Evolutionary conservation across 2,113 vertebrate species (phyloP).

Genomic region (Amphiprion ocellaris): DNA sequence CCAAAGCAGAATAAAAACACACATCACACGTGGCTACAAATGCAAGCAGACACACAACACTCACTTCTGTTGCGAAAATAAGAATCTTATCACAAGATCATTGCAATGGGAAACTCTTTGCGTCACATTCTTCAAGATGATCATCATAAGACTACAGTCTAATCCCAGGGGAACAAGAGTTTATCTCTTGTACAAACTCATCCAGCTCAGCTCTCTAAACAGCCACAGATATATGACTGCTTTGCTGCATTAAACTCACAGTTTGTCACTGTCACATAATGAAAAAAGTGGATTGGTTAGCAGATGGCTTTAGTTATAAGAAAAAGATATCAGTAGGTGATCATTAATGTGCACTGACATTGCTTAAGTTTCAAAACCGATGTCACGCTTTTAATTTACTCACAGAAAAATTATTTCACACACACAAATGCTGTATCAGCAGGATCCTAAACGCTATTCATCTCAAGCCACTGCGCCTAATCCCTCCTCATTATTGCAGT

Average conservation of each 20-base stretch:
- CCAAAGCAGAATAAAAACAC: not conserved
- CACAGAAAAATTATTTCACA: not conserved
- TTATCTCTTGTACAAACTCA: constrained; percentile 9
- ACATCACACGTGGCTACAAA: not conserved
- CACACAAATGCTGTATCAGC: constrained; percentile 55
- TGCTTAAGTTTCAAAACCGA: constrained; percentile 6
- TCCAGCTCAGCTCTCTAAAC: not conserved
- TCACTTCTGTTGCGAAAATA: constrained; percentile 20
- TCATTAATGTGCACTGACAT: not conserved
- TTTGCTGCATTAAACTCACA: not conserved
- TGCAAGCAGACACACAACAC: constrained; percentile 32
- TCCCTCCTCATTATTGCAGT: constrained; percentile 48
- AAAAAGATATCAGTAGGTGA: not conserved
- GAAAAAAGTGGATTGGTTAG: no score
- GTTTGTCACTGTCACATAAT: constrained; percentile 1
- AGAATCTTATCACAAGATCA: constrained; percentile 56
- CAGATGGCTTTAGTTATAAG: no score
- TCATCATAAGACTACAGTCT: constrained; percentile 65
- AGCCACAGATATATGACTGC: not conserved
- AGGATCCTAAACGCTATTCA: constrained; percentile 46
- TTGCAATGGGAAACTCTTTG: constrained; percentile 24
- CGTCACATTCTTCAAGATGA: constrained; percentile 56
- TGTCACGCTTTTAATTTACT: not conserved
- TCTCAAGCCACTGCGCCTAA: constrained; percentile 50
- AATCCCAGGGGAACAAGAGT: constrained; percentile 12